These are phyloP conservation scores for Nemotelus nigrinus DNA, from an alignment of 2,888 invertebrate genomes.

Conservation along the genomic window DNA sequence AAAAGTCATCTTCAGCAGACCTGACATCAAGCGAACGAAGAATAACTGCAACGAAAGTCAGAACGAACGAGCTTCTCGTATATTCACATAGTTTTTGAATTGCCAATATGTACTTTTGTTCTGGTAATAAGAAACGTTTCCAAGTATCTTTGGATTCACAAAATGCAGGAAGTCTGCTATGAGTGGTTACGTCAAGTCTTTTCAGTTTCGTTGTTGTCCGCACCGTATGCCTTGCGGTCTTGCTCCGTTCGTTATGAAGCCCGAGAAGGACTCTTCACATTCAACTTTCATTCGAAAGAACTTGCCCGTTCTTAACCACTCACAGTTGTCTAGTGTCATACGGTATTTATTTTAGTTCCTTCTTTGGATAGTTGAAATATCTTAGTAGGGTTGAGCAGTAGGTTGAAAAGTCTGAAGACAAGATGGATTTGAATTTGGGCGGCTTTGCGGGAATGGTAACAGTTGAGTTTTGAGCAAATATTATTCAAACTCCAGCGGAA, in stretches of 20 bases:
- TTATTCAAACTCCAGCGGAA: no score
- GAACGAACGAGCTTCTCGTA: neutral
- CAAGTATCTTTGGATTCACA: neutral
- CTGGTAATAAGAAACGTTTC: slow-evolving; percentile 33
- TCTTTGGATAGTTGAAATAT: neutral
- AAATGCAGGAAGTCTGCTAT: slow-evolving; percentile 38
- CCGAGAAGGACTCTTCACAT: neutral
- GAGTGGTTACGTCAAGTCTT: slow-evolving; percentile 34
- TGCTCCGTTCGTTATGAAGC: neutral
- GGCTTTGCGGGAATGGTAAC: no score
- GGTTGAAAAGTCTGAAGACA: no score
- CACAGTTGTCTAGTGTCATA: slow-evolving; percentile 14
- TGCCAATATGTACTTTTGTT: slow-evolving; percentile 24
- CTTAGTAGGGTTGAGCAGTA: neutral
- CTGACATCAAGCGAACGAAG: no score
- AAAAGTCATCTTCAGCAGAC: no score
- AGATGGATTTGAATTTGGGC: no score
- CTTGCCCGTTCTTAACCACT: slow-evolving; percentile 16
- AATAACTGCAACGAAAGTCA: no score
- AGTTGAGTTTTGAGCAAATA: no score
- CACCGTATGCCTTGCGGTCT: neutral
- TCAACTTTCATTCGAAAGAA: slow-evolving; percentile 9
- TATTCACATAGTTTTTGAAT: slow-evolving; percentile 3
- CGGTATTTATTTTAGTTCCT: slow-evolving; percentile 6
- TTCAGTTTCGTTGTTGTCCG: slow-evolving; percentile 24